phyloP scores from a whole-genome alignment of 1,140 invertebrate species.

The Scaptodrosophila lebanonensis region DNA sequence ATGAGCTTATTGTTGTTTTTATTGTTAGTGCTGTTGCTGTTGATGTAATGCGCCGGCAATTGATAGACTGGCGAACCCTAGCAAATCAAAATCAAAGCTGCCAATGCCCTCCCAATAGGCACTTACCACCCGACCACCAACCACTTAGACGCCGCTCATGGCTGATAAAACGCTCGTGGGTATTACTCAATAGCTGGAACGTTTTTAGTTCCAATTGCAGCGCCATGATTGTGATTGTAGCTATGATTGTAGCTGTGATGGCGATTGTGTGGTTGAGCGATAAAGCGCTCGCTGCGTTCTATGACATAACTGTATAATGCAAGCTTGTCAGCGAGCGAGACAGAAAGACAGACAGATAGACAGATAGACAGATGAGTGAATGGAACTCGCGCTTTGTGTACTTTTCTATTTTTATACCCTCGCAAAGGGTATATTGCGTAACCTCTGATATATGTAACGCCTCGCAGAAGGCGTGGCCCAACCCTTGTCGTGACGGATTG shows the following conservation, averaged over 20 bases:
- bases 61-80: constrained; percentile 8
- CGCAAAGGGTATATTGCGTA: too few species aligned
- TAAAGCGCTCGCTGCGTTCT: constrained; percentile 65
- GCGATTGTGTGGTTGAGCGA: constrained; percentile 34
- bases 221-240: constrained; percentile 17
- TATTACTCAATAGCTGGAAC: constrained; percentile 33
- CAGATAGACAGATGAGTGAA: too few species aligned
- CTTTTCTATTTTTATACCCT: too few species aligned
- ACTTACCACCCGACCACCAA: not conserved
- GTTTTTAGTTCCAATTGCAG: constrained; percentile 29
- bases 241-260: constrained; percentile 51
- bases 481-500: too few species aligned
- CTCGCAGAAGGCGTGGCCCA: too few species aligned
- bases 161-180: constrained; percentile 11
- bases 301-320: constrained; percentile 75
- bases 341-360: constrained; percentile 24
- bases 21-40: not conserved
- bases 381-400: too few species aligned
- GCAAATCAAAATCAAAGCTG: not conserved
- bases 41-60: not conserved
- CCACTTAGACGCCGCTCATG: constrained; percentile 3
- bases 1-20: too few species aligned
- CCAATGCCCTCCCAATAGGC: not conserved
- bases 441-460: too few species aligned
- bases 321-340: constrained; percentile 55